These are phyloP conservation scores for Cosmopolites sordidus DNA, from an alignment of 2,888 invertebrate species.

Conservation along the genomic window DNA sequence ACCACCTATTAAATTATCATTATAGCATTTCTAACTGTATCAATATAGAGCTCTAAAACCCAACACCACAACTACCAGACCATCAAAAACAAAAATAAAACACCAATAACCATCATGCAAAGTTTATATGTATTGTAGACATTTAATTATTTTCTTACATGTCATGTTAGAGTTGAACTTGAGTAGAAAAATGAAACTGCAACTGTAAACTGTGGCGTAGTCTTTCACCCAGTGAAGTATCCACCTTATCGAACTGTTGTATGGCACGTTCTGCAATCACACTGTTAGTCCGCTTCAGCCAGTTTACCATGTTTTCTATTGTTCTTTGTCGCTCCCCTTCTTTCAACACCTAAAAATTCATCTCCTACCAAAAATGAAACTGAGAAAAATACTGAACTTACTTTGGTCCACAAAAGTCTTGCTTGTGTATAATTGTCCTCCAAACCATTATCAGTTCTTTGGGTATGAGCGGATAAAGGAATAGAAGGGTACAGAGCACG, in stretches of 20 bases:
- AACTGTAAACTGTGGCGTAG: slow-evolving; percentile 52
- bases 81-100: no score
- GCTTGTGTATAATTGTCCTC: slow-evolving; percentile 92
- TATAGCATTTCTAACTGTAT: no score
- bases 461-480: slow-evolving; percentile 50
- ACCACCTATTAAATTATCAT: no score
- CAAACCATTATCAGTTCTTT: slow-evolving; percentile 66
- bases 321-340: slow-evolving; percentile 69
- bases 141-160: no score
- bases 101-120: no score
- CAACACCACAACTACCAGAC: no score
- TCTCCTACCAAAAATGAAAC: slow-evolving; percentile 34
- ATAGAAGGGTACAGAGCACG: slow-evolving; percentile 57
- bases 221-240: slow-evolving; percentile 72
- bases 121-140: no score
- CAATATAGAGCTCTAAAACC: no score
- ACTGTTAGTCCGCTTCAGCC: slow-evolving; percentile 70
- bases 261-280: slow-evolving; percentile 86
- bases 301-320: slow-evolving; percentile 74
- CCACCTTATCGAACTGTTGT: slow-evolving; percentile 76
- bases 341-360: slow-evolving; percentile 58
- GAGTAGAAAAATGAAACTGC: slow-evolving; percentile 15
- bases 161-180: slow-evolving; percentile 28
- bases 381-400: slow-evolving; percentile 2
- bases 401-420: slow-evolving; percentile 42